Evolutionary conservation across 2,113 vertebrate species (phyloP).

Genomic region (Gallinago undulata): DNA sequence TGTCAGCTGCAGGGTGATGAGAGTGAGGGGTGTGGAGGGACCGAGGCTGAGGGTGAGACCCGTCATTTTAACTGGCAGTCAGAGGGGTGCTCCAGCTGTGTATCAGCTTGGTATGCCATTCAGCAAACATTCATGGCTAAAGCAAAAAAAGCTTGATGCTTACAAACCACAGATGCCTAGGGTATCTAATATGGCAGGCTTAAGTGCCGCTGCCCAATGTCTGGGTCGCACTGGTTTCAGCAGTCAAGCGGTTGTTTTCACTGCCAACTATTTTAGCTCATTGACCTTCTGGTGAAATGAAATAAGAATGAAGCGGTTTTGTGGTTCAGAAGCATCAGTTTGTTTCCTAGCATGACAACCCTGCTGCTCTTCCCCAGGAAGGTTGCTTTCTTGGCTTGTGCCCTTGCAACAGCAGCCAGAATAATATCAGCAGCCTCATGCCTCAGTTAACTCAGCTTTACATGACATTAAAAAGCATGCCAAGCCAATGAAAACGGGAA

Average conservation of each 20-base stretch:
- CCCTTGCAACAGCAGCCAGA: background rate
- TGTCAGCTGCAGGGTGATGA: rapidly evolving
- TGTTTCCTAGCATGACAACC: background rate
- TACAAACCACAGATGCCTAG: background rate
- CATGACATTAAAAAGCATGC: background rate
- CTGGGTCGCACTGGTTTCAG: background rate
- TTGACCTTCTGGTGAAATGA: background rate
- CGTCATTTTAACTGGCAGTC: background rate
- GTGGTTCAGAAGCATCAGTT: background rate
- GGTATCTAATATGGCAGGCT: background rate
- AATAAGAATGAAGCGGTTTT: background rate
- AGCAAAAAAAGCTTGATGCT: background rate
- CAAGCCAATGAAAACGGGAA: background rate
- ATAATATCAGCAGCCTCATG: background rate
- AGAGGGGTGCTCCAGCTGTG: background rate
- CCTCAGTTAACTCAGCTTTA: constrained; percentile 43
- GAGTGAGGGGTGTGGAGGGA: rapidly evolving
- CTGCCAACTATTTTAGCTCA: background rate
- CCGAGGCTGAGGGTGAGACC: background rate
- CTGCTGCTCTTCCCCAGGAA: background rate
- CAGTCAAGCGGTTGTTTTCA: background rate
- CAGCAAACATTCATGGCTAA: background rate
- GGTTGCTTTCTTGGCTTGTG: constrained; percentile 10
- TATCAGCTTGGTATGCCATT: background rate
- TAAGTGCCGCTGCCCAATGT: background rate